Base-by-base conservation (phyloP, 2,888 invertebrate genomes). In the Pinctada fucata region DNA sequence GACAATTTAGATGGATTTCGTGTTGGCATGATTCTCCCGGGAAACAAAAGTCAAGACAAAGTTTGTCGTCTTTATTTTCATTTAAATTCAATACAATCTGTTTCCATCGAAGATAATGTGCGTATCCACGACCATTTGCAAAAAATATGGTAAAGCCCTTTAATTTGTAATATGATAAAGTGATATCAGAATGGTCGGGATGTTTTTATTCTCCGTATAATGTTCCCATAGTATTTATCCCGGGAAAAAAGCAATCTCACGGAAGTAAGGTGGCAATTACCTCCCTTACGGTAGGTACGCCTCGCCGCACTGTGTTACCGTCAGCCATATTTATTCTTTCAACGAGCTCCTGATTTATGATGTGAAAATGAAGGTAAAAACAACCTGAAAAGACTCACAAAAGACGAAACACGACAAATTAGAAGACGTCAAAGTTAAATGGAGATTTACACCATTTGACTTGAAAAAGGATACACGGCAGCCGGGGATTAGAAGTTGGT, bases 161-260 rank as follows among this genome's bases (percentile, higher is more conserved):
- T 58, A 58, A 58, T 58, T 58, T 58, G 58, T 58, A 58, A 58
- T 58, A 10, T 58, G 58, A 58, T 58, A 58, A 58, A 58, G 58
- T 58, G 58, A 58, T 58, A 58, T 58, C 58, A 58, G 13, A 58
- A 58, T 13, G 58, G 58, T 58, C 13, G 13, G 8, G 58, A 58
- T 58, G 58, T 58, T 58, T 58, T 58, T 58, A 58, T 58, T 58
- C 13, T 13, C 8, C 8, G 58, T 58, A 10, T 58, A 13, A 58
- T 6, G 13, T 58, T 58, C 13, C 58, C 58, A 13, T 58, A 13
- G 13, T 58, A 58, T 58, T 58, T 58, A 58, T 13, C 58, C 58
- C 58, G 58, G 58, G 58, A 58, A 58, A 58, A 58, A 58, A 58
- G 58, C 13, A 6, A 58, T 58, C 13, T 58, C 58, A 58, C 58